These are phyloP conservation scores for Labeo rohita DNA, from an alignment of 2,113 vertebrate species.

Conservation along the genomic window DNA sequence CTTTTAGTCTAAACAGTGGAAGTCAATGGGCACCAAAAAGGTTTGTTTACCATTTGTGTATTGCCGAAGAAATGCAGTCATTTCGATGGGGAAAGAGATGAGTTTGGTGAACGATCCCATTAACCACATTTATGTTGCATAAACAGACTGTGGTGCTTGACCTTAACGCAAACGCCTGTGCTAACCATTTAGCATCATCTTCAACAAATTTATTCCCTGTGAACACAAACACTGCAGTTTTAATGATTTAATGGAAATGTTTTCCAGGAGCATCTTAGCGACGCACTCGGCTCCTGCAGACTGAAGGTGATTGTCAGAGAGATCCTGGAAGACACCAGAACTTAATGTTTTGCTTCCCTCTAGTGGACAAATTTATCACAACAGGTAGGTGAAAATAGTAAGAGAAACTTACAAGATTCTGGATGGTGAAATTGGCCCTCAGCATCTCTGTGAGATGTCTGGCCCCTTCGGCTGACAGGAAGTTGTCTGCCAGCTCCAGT, in stretches of 20 bases:
- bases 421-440: slow-evolving; percentile 78
- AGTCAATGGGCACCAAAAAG: not conserved
- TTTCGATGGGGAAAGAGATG: not conserved
- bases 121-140: too few species aligned
- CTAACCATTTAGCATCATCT: slow-evolving; percentile 78
- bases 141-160: not conserved
- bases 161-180: slow-evolving; percentile 85
- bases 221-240: slow-evolving; percentile 57
- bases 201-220: slow-evolving; percentile 84
- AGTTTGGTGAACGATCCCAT: too few species aligned
- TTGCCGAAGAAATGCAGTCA: not conserved
- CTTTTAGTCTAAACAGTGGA: not conserved
- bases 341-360: slow-evolving; percentile 38
- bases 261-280: slow-evolving; percentile 79
- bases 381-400: not conserved
- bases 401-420: slow-evolving; percentile 77
- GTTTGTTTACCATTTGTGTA: not conserved
- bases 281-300: slow-evolving; percentile 79
- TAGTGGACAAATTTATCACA: slow-evolving; percentile 18
- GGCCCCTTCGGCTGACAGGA: slow-evolving; percentile 72
- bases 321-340: slow-evolving; percentile 74
- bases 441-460: slow-evolving; percentile 76
- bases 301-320: slow-evolving; percentile 83
- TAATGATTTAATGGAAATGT: slow-evolving; percentile 79
- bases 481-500: slow-evolving; percentile 80